Base-by-base conservation (phyloP, 2,113 vertebrate genomes). In the Nicator chloris region DNA sequence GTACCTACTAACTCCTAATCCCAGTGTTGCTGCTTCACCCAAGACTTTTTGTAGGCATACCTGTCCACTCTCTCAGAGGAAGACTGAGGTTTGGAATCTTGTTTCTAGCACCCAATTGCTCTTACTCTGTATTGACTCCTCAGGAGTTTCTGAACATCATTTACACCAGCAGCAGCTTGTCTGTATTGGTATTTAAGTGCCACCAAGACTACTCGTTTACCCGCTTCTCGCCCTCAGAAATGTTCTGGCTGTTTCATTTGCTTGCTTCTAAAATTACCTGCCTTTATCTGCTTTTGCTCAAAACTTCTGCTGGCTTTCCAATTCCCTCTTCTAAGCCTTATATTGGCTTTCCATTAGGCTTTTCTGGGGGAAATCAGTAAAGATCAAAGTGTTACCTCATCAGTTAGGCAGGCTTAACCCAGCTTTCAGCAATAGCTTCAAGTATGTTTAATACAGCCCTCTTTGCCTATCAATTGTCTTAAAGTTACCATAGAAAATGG, bases 211-310 rank as follows among this genome's bases (percentile, higher is more conserved):
- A 45, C 31, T 88, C 0, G 18, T 94, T 83, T 84, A 70, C 35
- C 24, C 0, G 6, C 88, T 82, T 90, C 71, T 90, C 1, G 0
- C 80, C 56, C 73, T 93, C 61, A 45, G 60, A 95, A 91, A 53
- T 0, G 20, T 95, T 76, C 88, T 96, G 96, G 90, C 96, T 96
- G 85, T 97, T 86, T 80, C 95, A 96, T 95, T 82, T 92, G 94
- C 94, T 97, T 95, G 95, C 95, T 95, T 94, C 85, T 90, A 51
- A 96, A 94, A 93, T 82, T 92, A 83, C 5, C 70, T 94, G 84
- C 94, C 82, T 68, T 94, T 86, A 68, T 51, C 65, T 96, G 94
- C 94, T 96, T 96, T 81, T 92, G 90, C 88, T 95, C 75, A 78
- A 65, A 92, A 96, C 71, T 93, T 93, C 68, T 92, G 93, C 91